Evolutionary conservation across 2,113 vertebrate species (phyloP).

Genomic region (chimpanzee (Pan troglodytes)): NHGRI_mPanTro3-v2.1_pri NC_072421.2:141629501-141630000

Average conservation of each 20-base stretch:
- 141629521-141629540: background rate
- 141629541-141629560: background rate
- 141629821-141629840: background rate
- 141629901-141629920: background rate
- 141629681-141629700: background rate
- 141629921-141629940: background rate
- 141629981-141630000: background rate
- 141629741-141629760: background rate
- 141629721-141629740: background rate
- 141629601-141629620: background rate
- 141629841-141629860: background rate
- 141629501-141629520: background rate
- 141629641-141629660: background rate
- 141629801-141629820: background rate
- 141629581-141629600: background rate
- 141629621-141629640: background rate
- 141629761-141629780: background rate
- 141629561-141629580: background rate
- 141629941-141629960: background rate
- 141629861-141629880: background rate
- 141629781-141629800: background rate
- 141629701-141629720: background rate
- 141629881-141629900: background rate
- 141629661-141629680: background rate
- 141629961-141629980: background rate